Percentiles rank a stretch among this genome's conserved stretches.
Evolutionary conservation across 2,113 vertebrate species (phyloP).

Genomic region (Neofelis nebulosa): DNA sequence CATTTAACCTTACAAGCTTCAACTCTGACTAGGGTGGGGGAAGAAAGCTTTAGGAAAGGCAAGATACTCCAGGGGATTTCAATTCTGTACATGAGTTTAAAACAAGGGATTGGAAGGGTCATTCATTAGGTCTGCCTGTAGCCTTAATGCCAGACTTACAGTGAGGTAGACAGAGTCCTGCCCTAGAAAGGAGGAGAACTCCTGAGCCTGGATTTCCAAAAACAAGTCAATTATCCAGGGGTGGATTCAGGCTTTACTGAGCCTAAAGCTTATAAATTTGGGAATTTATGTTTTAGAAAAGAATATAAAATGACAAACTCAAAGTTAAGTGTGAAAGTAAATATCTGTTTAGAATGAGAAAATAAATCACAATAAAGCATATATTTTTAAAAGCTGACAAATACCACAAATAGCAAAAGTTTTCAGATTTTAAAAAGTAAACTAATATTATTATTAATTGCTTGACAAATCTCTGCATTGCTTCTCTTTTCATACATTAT

Average conservation of each 20-base stretch:
- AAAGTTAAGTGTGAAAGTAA: background rate
- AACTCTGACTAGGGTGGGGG: background rate
- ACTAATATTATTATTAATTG: conserved; percentile 29
- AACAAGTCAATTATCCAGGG: background rate
- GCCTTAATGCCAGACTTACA: background rate
- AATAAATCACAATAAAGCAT: conserved; percentile 11
- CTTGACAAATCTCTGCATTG: background rate
- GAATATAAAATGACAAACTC: background rate
- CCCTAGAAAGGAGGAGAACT: background rate
- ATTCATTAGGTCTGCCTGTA: background rate
- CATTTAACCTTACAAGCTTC: background rate
- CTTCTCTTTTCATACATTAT: conserved; percentile 23
- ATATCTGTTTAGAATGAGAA: conserved; percentile 39
- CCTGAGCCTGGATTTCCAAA: background rate
- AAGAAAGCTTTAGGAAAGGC: background rate
- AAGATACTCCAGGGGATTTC: background rate
- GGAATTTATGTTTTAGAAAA: background rate
- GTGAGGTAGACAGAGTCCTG: background rate
- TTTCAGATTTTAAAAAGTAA: background rate
- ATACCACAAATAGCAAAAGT: background rate
- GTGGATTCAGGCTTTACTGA: background rate
- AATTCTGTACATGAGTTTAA: background rate
- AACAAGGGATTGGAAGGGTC: background rate
- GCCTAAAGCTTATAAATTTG: background rate
- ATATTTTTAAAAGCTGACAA: conserved; percentile 8